These are phyloP conservation scores for Alviniconcha strummeri DNA, from an alignment of 2,888 invertebrate genomes.

Conservation along the genomic window DNA sequence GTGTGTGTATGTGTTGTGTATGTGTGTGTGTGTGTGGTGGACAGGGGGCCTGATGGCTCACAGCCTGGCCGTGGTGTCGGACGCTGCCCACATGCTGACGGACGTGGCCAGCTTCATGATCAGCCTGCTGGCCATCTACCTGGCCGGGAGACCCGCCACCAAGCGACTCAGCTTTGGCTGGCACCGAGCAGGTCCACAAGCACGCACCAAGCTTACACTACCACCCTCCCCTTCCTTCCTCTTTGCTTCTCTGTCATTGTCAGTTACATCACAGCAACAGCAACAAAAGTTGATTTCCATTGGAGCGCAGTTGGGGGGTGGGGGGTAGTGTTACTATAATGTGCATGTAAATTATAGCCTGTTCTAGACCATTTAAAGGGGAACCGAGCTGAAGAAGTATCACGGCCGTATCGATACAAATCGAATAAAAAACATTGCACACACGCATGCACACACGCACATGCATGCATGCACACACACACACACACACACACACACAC, in stretches of 20 bases:
- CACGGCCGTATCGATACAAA: no score
- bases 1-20: neutral
- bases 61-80: slow-evolving; percentile 91
- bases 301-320: no score
- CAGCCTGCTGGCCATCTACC: slow-evolving; percentile 94
- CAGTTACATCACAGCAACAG: no score
- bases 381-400: no score
- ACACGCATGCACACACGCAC: neutral
- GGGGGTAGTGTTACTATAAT: neutral
- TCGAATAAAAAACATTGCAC: no score
- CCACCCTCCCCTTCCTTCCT: neutral
- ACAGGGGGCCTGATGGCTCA: slow-evolving; percentile 84
- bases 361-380: no score
- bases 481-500: neutral
- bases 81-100: slow-evolving; percentile 97
- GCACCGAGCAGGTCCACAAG: slow-evolving; percentile 87
- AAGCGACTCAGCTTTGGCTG: slow-evolving; percentile 93
- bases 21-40: neutral
- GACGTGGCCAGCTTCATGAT: slow-evolving; percentile 99
- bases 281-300: no score
- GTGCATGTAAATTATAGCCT: no score
- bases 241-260: neutral
- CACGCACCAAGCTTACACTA: neutral
- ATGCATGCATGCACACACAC: neutral
- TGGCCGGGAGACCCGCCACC: slow-evolving; percentile 88